A percentile compares a stretch with the other conserved stretches of the same genome.
phyloP scores from a whole-genome alignment of 2,888 invertebrate genomes.

The Tolmerus cingulatus region DNA sequence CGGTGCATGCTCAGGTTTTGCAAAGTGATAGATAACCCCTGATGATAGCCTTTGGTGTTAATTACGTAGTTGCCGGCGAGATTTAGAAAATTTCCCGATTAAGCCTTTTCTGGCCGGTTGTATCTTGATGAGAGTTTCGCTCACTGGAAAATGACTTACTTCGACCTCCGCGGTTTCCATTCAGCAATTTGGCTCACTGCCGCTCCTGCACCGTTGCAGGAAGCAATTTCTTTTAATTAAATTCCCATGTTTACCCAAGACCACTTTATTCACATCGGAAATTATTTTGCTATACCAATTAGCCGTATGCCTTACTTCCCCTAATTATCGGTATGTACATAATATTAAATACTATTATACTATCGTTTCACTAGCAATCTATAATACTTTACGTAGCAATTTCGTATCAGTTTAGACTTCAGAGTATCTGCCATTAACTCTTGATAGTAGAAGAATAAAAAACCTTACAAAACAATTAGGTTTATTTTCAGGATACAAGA shows the following conservation, averaged over 20 bases:
- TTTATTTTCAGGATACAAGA: too few relatives aligned
- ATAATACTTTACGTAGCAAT: too few relatives aligned
- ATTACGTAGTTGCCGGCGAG: constrained; percentile 10
- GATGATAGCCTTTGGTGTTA: constrained; percentile 35
- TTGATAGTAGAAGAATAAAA: too few relatives aligned
- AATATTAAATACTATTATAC: neutral
- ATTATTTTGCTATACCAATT: neutral
- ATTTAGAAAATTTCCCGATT: constrained; percentile 16
- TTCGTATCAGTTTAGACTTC: too few relatives aligned
- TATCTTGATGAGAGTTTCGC: constrained; percentile 8
- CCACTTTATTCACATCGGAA: neutral
- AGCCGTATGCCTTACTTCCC: neutral
- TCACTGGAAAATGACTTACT: constrained; percentile 1
- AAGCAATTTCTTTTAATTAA: neutral
- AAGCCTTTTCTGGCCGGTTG: neutral
- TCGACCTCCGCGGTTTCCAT: neutral
- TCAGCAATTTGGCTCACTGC: neutral
- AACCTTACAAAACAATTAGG: too few relatives aligned
- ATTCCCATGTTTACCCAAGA: neutral
- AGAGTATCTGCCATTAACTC: too few relatives aligned
- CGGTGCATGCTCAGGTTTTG: neutral
- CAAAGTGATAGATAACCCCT: constrained; percentile 28
- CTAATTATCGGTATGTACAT: neutral
- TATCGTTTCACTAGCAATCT: neutral
- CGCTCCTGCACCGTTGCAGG: neutral